These are phyloP conservation scores for Hoplostethus atlanticus DNA, from an alignment of 2,797 vertebrate genomes.

Conservation along the genomic window DNA sequence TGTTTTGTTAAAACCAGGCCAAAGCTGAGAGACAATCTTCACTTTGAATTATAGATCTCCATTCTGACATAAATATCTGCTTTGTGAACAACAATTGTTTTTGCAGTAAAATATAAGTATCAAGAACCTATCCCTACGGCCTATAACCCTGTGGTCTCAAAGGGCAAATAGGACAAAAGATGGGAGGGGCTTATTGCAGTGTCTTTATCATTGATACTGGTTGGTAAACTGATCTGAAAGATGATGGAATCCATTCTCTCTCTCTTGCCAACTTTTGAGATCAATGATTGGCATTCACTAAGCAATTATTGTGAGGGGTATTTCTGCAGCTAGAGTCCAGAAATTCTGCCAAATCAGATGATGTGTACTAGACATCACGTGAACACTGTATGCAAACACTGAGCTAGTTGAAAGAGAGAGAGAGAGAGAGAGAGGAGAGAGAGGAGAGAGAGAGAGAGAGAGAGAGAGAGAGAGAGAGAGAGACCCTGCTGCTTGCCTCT, in stretches of 20 bases:
- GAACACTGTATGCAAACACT: constrained; percentile 72
- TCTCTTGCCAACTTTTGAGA: constrained; percentile 32
- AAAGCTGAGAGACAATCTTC: constrained; percentile 28
- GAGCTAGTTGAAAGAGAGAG: constrained; percentile 38
- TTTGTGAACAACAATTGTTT: constrained; percentile 45
- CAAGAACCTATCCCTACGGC: constrained; percentile 23
- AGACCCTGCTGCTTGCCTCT: constrained; percentile 62
- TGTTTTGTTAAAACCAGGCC: constrained; percentile 27
- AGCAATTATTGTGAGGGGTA: constrained; percentile 48
- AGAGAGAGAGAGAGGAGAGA: constrained; percentile 19
- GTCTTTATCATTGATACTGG: constrained; percentile 14
- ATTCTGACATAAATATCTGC: constrained; percentile 45
- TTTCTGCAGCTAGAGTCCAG: constrained; percentile 53
- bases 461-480: constrained; percentile 11
- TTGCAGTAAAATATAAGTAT: constrained; percentile 40
- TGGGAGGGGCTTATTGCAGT: background rate
- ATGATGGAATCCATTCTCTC: background rate
- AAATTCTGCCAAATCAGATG: constrained; percentile 72
- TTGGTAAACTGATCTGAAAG: background rate
- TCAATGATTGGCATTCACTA: constrained; percentile 41
- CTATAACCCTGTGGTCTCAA: constrained; percentile 29
- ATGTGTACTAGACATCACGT: constrained; percentile 77
- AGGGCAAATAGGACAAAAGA: constrained; percentile 38
- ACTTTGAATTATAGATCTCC: constrained; percentile 58
- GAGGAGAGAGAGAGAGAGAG: constrained; percentile 26